Evolutionary conservation across 2,888 invertebrate genomes (phyloP).

Genomic region (Tethea ocularis): DNA sequence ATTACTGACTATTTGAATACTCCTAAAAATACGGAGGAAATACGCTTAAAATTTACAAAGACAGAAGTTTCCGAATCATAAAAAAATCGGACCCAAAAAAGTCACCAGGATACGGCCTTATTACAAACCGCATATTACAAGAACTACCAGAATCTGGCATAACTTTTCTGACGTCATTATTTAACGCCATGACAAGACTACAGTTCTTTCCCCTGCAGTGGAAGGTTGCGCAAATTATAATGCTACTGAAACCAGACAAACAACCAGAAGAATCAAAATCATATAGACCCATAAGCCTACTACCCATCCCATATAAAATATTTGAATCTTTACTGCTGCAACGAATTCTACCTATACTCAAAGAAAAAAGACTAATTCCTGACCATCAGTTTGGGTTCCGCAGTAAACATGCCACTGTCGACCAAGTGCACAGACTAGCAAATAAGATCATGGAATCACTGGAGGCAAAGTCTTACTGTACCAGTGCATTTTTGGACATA

Average conservation of each 20-base stretch:
- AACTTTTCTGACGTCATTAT: slow-evolving; percentile 13
- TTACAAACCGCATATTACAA: slow-evolving; percentile 11
- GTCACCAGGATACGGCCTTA: slow-evolving; percentile 15
- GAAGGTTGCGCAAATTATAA: slow-evolving; percentile 2
- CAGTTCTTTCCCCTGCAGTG: slow-evolving; percentile 45
- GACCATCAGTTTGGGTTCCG: slow-evolving; percentile 8
- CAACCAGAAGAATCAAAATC: slow-evolving; percentile 18
- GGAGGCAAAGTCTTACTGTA: neutral
- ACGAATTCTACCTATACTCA: too few species aligned
- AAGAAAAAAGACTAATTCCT: too few species aligned
- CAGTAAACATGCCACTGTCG: slow-evolving; percentile 16
- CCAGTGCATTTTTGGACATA: neutral
- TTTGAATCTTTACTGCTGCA: slow-evolving; percentile 16
- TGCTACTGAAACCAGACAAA: slow-evolving; percentile 10
- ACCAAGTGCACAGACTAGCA: slow-evolving; percentile 11
- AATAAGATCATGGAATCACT: too few species aligned
- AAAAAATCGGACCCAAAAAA: slow-evolving; percentile 5
- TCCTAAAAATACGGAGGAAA: neutral
- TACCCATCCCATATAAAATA: slow-evolving; percentile 17
- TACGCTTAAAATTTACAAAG: neutral
- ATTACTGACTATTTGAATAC: neutral
- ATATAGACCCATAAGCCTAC: slow-evolving; percentile 19
- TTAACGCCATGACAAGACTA: slow-evolving; percentile 13
- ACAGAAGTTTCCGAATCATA: neutral
- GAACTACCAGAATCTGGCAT: slow-evolving; percentile 15